These are phyloP conservation scores for Prunella himalayana DNA, from an alignment of 2,113 vertebrate species.

Conservation along the genomic window DNA sequence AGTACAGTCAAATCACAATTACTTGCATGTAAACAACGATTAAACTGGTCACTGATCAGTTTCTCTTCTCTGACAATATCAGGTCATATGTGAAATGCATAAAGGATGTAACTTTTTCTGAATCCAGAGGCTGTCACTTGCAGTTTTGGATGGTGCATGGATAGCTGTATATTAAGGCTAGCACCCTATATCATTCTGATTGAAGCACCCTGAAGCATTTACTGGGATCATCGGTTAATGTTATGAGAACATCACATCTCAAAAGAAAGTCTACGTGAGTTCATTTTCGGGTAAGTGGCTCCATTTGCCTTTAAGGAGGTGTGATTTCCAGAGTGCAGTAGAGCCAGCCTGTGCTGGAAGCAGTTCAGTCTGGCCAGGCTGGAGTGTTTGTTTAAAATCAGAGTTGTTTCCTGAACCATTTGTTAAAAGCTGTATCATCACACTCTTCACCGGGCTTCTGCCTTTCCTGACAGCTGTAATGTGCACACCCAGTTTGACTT, in stretches of 20 bases:
- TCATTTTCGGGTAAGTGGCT: background rate
- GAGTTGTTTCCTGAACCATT: background rate
- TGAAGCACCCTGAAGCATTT: background rate
- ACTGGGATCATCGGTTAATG: background rate
- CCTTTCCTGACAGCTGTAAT: background rate
- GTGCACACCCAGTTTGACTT: background rate
- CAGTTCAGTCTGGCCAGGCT: background rate
- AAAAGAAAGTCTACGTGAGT: background rate
- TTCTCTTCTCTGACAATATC: background rate
- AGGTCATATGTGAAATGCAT: background rate
- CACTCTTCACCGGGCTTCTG: background rate
- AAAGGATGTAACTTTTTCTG: background rate
- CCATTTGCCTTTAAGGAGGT: background rate
- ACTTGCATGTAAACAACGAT: background rate
- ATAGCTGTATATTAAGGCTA: background rate
- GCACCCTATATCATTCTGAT: background rate
- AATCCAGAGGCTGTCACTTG: background rate
- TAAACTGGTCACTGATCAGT: background rate
- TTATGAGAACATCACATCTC: background rate
- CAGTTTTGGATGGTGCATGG: background rate
- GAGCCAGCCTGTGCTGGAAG: background rate
- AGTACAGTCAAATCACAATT: background rate
- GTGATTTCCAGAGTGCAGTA: background rate
- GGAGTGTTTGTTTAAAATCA: constrained; percentile 1
- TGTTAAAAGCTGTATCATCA: background rate